Percentiles rank a stretch among this genome's conserved stretches.
Conservation (phyloP, 2,113 vertebrate species). For the Xenopus laevis region DNA sequence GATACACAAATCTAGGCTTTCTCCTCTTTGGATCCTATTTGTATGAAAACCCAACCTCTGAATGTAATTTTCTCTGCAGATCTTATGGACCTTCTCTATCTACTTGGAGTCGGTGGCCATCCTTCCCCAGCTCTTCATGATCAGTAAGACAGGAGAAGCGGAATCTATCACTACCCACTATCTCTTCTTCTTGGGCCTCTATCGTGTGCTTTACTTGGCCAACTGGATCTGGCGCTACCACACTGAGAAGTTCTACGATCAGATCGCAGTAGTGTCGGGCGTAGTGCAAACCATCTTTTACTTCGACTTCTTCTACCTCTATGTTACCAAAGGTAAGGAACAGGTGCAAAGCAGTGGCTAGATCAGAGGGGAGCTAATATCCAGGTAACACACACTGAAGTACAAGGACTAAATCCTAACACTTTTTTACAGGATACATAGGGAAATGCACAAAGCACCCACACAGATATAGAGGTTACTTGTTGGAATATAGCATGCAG, state of each 20-base stretch:
- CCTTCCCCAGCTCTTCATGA: conserved; percentile 96
- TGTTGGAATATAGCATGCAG: too few relatives aligned
- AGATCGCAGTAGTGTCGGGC: conserved; percentile 90
- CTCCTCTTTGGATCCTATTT: too few relatives aligned
- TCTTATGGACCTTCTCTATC: conserved; percentile 97
- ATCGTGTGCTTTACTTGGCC: conserved; percentile 87
- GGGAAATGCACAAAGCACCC: too few relatives aligned
- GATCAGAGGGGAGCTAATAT: too few relatives aligned
- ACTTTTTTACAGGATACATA: too few relatives aligned
- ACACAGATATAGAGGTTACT: too few relatives aligned
- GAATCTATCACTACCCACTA: conserved; percentile 97
- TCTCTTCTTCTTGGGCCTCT: conserved; percentile 92
- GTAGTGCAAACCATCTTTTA: conserved; percentile 98
- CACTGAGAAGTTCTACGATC: conserved; percentile 88
- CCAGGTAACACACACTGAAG: too few relatives aligned
- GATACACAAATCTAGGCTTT: too few relatives aligned
- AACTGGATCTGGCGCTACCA: conserved; percentile 97
- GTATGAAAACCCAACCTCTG: too few relatives aligned
- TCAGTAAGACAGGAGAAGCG: conserved; percentile 92
- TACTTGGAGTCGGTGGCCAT: conserved; percentile 95
- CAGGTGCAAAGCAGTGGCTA: too few relatives aligned
- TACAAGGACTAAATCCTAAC: too few relatives aligned
- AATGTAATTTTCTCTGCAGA: conserved; percentile 58
- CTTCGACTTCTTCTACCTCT: conserved; percentile 98
- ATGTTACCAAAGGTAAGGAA: conserved; percentile 82